Conservation (phyloP, 2,797 vertebrate species). For the Garrulus glandarius region DNA sequence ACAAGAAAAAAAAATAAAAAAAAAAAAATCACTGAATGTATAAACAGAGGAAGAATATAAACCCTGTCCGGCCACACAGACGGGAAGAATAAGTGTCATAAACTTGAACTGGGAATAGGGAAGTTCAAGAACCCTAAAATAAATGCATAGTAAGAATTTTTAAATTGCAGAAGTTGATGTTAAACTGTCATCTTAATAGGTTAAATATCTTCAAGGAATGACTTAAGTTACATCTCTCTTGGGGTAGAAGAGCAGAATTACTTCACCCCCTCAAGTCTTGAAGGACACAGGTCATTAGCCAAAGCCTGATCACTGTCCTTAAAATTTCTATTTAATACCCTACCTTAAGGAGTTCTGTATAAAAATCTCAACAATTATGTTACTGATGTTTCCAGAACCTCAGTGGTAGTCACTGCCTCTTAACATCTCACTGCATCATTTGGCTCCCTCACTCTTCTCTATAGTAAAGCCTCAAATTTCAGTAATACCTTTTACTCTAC, state of each 20-base stretch:
- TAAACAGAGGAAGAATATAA: not conserved
- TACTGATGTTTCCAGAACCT: not conserved
- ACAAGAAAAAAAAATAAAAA: not conserved
- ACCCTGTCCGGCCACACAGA: not conserved
- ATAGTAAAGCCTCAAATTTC: not conserved
- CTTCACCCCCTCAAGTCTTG: not conserved
- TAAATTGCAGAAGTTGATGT: not conserved
- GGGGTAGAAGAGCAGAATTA: not conserved
- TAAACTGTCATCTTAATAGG: not conserved
- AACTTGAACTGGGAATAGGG: not conserved
- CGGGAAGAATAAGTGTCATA: not conserved
- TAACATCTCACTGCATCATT: not conserved
- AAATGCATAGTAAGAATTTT: not conserved
- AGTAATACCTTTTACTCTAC: not conserved
- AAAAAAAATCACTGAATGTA: not conserved
- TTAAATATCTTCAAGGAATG: not conserved
- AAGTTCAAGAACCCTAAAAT: not conserved
- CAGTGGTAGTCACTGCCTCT: not conserved
- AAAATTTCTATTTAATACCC: not conserved
- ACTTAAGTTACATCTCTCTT: not conserved
- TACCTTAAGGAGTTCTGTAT: not conserved
- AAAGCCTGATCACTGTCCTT: not conserved
- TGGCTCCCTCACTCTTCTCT: not conserved
- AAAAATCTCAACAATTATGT: not conserved
- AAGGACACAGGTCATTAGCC: not conserved